Percentiles rank a stretch among this genome's conserved stretches.
Evolutionary conservation across 2,113 vertebrate genomes (phyloP).

Genomic region (Heptranchias perlo): DNA sequence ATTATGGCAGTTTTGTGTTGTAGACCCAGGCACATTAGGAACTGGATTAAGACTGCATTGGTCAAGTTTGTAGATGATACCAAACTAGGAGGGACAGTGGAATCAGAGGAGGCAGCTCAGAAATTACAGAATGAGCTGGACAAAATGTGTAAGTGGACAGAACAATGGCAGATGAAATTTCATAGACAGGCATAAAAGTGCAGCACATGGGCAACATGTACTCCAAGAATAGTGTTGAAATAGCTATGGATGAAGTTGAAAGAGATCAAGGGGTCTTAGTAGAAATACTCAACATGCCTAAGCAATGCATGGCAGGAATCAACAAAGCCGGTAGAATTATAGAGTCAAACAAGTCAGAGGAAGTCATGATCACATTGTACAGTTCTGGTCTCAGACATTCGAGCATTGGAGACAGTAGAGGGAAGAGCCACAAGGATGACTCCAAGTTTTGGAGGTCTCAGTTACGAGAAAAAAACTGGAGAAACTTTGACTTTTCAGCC

Average conservation of each 20-base stretch:
- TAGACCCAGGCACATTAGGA: background rate
- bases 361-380: background rate
- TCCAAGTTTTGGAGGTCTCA: too few species aligned
- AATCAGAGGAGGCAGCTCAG: background rate
- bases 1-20: background rate
- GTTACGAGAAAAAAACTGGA: background rate
- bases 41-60: background rate
- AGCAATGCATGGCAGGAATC: background rate
- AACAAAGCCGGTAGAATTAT: background rate
- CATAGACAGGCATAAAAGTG: background rate
- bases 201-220: background rate
- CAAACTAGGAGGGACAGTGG: background rate
- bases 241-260: background rate
- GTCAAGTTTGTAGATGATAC: background rate
- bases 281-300: background rate
- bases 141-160: background rate
- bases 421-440: too few species aligned
- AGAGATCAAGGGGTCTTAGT: background rate
- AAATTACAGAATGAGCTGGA: background rate
- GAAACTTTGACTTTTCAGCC: background rate
- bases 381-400: background rate
- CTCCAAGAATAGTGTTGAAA: background rate
- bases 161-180: background rate
- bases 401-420: background rate
- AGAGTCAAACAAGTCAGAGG: background rate